Base-by-base conservation (phyloP, 2,888 invertebrate genomes). In the Sabatieria punctata region DNA sequence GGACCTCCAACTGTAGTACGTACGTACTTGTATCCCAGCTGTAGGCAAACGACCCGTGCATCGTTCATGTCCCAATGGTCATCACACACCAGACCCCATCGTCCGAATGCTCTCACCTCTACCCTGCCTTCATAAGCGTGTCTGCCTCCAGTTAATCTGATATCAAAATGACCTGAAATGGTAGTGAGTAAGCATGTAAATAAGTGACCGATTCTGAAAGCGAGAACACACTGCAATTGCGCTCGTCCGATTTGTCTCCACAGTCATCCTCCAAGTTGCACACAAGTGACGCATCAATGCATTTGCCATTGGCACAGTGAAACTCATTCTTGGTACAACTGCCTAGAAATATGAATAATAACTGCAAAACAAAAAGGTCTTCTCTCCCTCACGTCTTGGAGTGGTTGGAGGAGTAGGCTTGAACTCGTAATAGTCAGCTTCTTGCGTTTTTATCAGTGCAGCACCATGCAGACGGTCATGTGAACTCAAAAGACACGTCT, bases 71-170 rank as follows among this genome's bases (percentile, higher is more conserved):
- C 77, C 59, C 81, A 81, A 51, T 74, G 73, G 55, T 81, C 80
- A 58, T 81, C 80, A 61, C 82, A 82, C 15, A 82, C 73, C 50
- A 75, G 75, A 1, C 81, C 80, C 75, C 78, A 79, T 49, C 71
- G 68, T 1, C 75, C 77, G 51, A 67, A 63, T 76, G 78, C 73
- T 67, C 74, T 76, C 1, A 81, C 74, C 70, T 80, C 78, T 15
- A 82, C 67, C 40, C 78, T 69, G 2, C 82, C 82, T 67, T 77
- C 74, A 60, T 75, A 25, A 39, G 60, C 60, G 21, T 49, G 51
- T n/a, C 57, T 52, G 2, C 59, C 59, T 21, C n/a, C 38, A 38
- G 30, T 11, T 15, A 38, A 21, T n/a, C 38, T n/a, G 8, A n/a
- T n/a, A 19, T 11, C 38, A 6, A 38, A 6, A n/a, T 19, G 6